A percentile compares a stretch with the other conserved stretches of the same genome.
phyloP scores from a whole-genome alignment of 2,888 invertebrate genomes.

The Microchrysa polita region DNA sequence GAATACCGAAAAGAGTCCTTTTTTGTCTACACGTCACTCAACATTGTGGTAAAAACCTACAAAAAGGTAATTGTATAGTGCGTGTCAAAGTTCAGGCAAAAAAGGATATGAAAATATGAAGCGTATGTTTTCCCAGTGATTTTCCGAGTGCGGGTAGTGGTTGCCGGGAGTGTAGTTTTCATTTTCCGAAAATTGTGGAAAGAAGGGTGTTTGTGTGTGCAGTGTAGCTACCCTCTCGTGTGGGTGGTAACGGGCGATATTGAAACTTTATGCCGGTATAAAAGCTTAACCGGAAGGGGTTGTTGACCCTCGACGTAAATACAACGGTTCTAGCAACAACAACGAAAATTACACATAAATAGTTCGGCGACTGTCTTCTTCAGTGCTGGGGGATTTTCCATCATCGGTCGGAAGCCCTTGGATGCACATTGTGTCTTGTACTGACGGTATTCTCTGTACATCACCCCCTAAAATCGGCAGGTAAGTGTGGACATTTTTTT shows the following conservation, averaged over 20 bases:
- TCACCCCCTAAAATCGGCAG: too few relatives aligned
- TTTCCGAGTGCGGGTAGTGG: background rate
- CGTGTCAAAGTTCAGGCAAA: too few relatives aligned
- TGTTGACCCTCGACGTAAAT: slow-evolving; percentile 23
- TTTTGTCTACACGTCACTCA: too few relatives aligned
- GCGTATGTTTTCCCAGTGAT: background rate
- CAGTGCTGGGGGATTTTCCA: slow-evolving; percentile 30
- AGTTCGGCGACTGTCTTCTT: background rate
- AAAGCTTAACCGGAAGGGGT: slow-evolving; percentile 33
- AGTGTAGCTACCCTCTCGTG: too few relatives aligned
- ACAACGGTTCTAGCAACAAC: background rate
- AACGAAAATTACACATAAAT: too few relatives aligned
- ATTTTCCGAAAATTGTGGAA: background rate
- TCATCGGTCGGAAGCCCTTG: slow-evolving; percentile 38
- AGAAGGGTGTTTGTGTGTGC: slow-evolving; percentile 7
- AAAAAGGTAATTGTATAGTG: background rate
- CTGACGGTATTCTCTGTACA: too few relatives aligned
- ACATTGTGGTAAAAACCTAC: too few relatives aligned
- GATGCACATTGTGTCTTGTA: too few relatives aligned
- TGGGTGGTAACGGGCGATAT: slow-evolving; percentile 26
- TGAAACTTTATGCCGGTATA: background rate
- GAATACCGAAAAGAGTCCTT: too few relatives aligned
- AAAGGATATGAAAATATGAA: slow-evolving; percentile 9
- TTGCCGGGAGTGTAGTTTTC: background rate
- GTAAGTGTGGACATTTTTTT: slow-evolving; percentile 37